Evolutionary conservation across 2,113 vertebrate genomes (phyloP), one percentile per base, ranked within the genome.

Genomic region (Chloropsis hardwickii): DNA sequence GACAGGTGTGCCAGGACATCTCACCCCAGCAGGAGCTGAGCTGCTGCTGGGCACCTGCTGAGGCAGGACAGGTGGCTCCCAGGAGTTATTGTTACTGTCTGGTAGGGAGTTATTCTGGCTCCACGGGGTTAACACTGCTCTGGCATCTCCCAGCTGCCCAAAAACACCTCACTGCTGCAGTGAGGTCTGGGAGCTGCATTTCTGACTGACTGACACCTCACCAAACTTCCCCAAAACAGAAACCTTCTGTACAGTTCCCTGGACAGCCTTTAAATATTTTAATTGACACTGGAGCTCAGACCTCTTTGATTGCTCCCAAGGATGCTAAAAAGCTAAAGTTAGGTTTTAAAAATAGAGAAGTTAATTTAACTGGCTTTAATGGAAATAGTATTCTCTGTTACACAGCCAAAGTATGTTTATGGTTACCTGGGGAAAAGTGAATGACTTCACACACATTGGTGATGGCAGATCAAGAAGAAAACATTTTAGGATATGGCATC

Each of bases 81-180:
- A 23, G 78, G 29, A 24, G 4, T 19, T 28, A 4, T 0, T 48
- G 39, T 14, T 4, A 5, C 2, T 39, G 40, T 29, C 40, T 17
- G 28, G 11, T 0, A 45, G 10, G 57, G 51, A 33, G 22, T 14
- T 33, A 10, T 3, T 15, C 27, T 45, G 50, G 61, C 40, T 31
- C 62, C 50, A 37, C 0, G 7, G 65, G 35, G 44, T n/a, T 20
- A 10, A 4, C 66, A 12, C 45, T 60, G 45, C 37, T 31, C 56
- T 61, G 80, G 31, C 31, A n/a, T 15, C 37, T 35, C 78, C 80
- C 33, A 35, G 48, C 48, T 54, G 39, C 48, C 76, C 80, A 25
- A 9, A 21, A 53, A 4, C 47, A 8, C 10, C 47, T 44, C 56
- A 2, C 16, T 44, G 81, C 47, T 37, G 14, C 10, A 12, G 35